Evolutionary conservation across 2,797 vertebrate species (phyloP).

Genomic region (Xenops minutus): DNA sequence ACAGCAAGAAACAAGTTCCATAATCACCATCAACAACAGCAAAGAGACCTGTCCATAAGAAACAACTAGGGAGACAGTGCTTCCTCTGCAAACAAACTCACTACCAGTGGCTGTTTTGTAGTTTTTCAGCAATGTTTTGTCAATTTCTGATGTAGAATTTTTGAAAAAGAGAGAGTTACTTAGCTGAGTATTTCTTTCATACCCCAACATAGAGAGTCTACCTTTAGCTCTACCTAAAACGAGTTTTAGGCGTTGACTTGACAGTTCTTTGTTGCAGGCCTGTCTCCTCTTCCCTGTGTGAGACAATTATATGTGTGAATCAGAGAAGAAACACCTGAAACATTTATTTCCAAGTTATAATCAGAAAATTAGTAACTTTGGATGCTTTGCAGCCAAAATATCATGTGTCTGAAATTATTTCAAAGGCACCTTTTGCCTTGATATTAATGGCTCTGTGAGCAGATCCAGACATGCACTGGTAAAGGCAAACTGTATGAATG

Average conservation of each 20-base stretch:
- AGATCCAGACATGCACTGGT: slow-evolving; percentile 7
- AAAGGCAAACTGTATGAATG: slow-evolving; percentile 23
- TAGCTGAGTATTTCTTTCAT: not conserved
- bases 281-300: not conserved
- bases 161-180: not conserved
- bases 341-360: not conserved
- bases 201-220: not conserved
- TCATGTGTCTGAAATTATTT: not conserved
- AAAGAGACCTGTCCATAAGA: not conserved
- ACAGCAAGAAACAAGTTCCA: not conserved
- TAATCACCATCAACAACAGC: not conserved
- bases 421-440: slow-evolving; percentile 19
- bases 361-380: not conserved
- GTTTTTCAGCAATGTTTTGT: not conserved
- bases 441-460: slow-evolving; percentile 1
- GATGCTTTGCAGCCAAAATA: slow-evolving; percentile 36
- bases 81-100: slow-evolving; percentile 10
- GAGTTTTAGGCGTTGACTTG: slow-evolving; percentile 48
- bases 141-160: slow-evolving; percentile 5
- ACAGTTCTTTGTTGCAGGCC: slow-evolving; percentile 15
- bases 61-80: not conserved
- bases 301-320: slow-evolving; percentile 6
- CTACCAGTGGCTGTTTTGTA: not conserved
- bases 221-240: not conserved
- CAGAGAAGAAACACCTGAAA: not conserved